Evolutionary conservation across 2,113 vertebrate genomes (phyloP).

Genomic region (Vulpes ferrilata): DNA sequence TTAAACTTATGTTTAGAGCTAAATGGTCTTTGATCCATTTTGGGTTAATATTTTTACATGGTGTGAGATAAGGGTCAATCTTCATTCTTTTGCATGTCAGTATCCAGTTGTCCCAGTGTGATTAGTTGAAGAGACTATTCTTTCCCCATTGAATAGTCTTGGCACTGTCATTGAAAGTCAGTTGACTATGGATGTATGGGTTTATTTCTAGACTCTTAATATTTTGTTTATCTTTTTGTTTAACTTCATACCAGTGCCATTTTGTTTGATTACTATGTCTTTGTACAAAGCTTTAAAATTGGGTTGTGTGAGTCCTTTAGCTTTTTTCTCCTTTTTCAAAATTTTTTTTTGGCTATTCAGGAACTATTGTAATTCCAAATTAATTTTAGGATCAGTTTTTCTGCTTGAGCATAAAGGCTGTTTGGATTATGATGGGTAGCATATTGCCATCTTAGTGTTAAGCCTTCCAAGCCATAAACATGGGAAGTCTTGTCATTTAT

Average conservation of each 20-base stretch:
- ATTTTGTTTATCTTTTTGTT: background rate
- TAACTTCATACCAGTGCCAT: background rate
- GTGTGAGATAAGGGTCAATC: background rate
- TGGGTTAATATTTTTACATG: slow-evolving; percentile 36
- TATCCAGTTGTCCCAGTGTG: background rate
- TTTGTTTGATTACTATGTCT: background rate
- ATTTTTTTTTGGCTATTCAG: background rate
- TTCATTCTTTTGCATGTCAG: background rate
- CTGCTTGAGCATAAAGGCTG: background rate
- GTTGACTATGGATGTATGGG: background rate
- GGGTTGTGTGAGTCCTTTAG: background rate
- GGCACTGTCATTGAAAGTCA: background rate
- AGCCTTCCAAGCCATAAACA: background rate
- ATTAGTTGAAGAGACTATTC: background rate
- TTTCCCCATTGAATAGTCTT: slow-evolving; percentile 11
- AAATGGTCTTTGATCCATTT: slow-evolving; percentile 13
- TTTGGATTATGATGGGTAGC: background rate
- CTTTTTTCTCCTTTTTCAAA: background rate
- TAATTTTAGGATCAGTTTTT: slow-evolving; percentile 40
- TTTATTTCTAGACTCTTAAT: slow-evolving; percentile 40
- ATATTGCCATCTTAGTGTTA: background rate
- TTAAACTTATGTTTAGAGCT: slow-evolving; percentile 2
- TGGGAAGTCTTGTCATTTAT: background rate
- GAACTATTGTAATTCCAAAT: background rate
- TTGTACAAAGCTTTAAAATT: slow-evolving; percentile 29